Evolutionary conservation across 2,113 vertebrate species (phyloP).

Genomic region (Protobothrops mucrosquamatus): DNA sequence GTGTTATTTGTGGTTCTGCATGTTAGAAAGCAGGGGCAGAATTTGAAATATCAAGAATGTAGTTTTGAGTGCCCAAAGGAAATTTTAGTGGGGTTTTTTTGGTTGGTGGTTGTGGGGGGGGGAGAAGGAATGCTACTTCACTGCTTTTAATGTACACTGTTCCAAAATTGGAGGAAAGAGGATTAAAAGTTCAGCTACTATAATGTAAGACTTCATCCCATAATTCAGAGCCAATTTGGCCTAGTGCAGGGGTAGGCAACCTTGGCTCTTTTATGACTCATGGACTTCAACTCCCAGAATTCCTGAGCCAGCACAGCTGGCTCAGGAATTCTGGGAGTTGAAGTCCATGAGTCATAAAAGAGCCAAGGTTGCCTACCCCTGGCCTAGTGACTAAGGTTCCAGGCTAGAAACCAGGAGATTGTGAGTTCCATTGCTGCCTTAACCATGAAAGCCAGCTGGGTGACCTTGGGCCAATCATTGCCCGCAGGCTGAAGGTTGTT

Average conservation of each 20-base stretch:
- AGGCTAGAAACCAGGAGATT: neutral
- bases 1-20: neutral
- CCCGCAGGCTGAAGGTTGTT: neutral
- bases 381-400: neutral
- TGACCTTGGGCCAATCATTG: neutral
- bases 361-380: no score
- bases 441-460: neutral
- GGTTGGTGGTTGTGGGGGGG: neutral
- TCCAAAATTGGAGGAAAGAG: neutral
- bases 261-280: no score
- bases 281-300: no score
- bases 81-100: neutral
- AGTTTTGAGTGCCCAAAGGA: neutral
- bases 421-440: neutral
- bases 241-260: no score
- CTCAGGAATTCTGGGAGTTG: no score
- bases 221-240: neutral
- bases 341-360: no score
- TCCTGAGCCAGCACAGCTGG: no score
- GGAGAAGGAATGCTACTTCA: neutral
- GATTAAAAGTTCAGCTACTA: neutral
- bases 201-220: neutral
- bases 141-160: neutral
- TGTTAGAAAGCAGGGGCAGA: neutral
- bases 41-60: neutral